Base-by-base conservation (phyloP, 2,113 vertebrate species). In the Myiopsitta monachus region DNA sequence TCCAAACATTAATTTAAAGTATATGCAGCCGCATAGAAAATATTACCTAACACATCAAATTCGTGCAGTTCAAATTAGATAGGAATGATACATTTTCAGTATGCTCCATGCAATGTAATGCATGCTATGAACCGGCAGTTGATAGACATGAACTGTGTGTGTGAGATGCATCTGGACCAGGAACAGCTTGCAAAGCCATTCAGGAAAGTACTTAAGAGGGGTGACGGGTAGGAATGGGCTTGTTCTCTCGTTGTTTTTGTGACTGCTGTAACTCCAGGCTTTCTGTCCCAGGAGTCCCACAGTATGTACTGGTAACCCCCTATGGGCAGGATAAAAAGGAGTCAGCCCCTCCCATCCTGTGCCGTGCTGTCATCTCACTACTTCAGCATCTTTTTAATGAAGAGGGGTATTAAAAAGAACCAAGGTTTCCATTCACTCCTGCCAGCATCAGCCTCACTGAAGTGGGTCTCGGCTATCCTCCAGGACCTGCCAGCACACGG, bases 121-220 rank as follows among this genome's bases (percentile, higher is more conserved):
- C 68, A 33, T 19, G 2, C 57, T 19, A 1, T 0, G 68, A 70
- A 3, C 91, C 69, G 91, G 83, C 81, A 88, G 78, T 4, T 14
- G 57, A 31, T 55, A 22, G 75, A 74, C 23, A 59, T 33, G 76
- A 63, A 83, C 11, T 3, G 57, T 28, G 47, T 85, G 63, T 82
- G 59, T 10, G 92, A 80, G 88, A 44, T 76, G 80, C 80, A 88
- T 82, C 90, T 92, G 93, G 69, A 55, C 83, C 62, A 74, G 69
- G 61, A 92, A 84, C 83, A 96, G 83, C 92, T 93, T 93, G 90
- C 82, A 95, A 93, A 95, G 69, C 80, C 88, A 92, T 92, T 95
- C 76, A 90, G 95, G 61, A 59, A 70, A 66, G 57, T 38, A 79
- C 67, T 83, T 44, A n/a, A 18, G 76, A 61, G 83, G 87, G 64